Evolutionary conservation across 1,140 invertebrate species (phyloP), one percentile per base, ranked within the genome.

Genomic region (Anthonomus grandis): DNA sequence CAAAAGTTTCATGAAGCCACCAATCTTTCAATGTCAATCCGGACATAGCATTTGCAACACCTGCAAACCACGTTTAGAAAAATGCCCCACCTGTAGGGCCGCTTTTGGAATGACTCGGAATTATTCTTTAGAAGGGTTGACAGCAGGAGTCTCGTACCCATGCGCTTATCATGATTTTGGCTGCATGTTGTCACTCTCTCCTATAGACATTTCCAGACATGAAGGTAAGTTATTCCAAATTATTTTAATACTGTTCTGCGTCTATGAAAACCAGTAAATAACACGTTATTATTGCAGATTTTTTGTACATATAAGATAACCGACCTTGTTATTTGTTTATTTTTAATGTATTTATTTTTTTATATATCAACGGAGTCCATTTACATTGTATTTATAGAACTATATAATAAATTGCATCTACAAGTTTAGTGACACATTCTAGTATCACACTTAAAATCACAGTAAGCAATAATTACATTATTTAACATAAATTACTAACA

Each of bases 21-120:
- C 89, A 8, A 87, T 83, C 60, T 79, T 74, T 52, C 86, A 90
- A 70, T 92, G 89, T 67, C 83, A 87, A 57, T 83, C 82, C 65
- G 89, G 89, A 1, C 89, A 92, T 73, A 84, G 90, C 60, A 79
- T 91, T 3, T 92, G 89, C 71, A 79, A 81, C 49, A 73, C 74
- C 6, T 92, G 89, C 73, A 77, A 86, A 50, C 78, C 78, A 25
- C 86, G 84, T 58, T 71, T 91, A 12, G 46, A 59, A 12, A 73
- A 75, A 25, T 92, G 89, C 72, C 89, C 89, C 12, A 84, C 86
- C 10, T 92, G 89, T 68, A 75, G 87, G 45, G 82, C 85, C 52
- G 75, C 78, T n/a, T 79, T 90, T 69, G 87, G 83, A 1, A 84
- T 84, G 65, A 87, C 87, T 53, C 77, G 87, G 54, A 91, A 90